A percentile compares a stretch with the other conserved stretches of the same genome.
Evolutionary conservation across 1,140 invertebrate species (phyloP).

Genomic region (Magallana gigas): DNA sequence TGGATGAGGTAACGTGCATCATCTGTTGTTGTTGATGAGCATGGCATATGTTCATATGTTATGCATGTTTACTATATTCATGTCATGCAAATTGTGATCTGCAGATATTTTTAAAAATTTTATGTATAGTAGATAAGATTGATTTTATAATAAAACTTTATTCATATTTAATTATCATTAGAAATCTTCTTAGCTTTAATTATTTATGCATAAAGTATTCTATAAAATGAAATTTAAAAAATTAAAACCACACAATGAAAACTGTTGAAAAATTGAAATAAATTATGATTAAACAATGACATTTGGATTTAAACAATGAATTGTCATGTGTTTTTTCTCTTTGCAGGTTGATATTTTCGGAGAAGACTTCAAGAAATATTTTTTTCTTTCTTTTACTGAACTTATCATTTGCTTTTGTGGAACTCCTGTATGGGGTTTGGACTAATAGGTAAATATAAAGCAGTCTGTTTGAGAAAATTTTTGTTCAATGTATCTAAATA

Average conservation of each 20-base stretch:
- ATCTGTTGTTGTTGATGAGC: neutral
- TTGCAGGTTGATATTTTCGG: constrained; percentile 91
- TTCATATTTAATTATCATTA: no score
- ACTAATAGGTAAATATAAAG: constrained; percentile 86
- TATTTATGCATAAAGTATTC: no score
- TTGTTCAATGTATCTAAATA: neutral
- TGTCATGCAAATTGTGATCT: neutral
- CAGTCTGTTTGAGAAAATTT: neutral
- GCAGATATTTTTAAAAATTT: no score
- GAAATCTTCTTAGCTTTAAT: no score
- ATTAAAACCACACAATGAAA: no score
- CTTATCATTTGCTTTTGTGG: constrained; percentile 94
- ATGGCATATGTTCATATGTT: constrained; percentile 17
- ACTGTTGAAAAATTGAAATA: no score
- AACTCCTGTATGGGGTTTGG: constrained; percentile 96
- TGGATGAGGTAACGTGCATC: constrained; percentile 78
- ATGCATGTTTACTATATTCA: neutral
- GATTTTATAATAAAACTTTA: no score
- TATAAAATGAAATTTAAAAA: no score
- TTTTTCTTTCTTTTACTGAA: constrained; percentile 97
- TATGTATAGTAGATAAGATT: no score
- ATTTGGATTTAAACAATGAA: no score
- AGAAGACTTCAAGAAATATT: constrained; percentile 94
- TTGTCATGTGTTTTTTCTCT: constrained; percentile 51
- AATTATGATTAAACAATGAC: no score